A percentile compares a stretch with the other conserved stretches of the same genome.
These are phyloP conservation scores for Drosophila austrosaltans DNA, from an alignment of 2,888 invertebrate genomes.

Conservation along the genomic window DNA sequence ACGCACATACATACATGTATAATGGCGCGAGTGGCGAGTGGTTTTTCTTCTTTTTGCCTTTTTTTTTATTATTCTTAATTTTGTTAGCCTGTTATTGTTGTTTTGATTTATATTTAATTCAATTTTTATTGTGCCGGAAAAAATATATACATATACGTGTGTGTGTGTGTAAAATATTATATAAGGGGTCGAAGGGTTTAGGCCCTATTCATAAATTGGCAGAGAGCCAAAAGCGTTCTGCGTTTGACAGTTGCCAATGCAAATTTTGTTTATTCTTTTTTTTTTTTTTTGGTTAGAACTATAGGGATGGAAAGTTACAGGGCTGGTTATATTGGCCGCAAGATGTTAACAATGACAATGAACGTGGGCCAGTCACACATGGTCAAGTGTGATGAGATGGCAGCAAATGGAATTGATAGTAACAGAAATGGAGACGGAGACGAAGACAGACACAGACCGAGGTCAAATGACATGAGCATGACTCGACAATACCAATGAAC, in stretches of 20 bases:
- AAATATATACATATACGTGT: conserved; percentile 47
- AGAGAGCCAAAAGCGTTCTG: conserved; percentile 56
- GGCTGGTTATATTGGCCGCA: conserved; percentile 65
- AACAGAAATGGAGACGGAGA: background rate
- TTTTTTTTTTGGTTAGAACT: no score
- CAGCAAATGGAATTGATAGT: background rate
- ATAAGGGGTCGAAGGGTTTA: conserved; percentile 50
- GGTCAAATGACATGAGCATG: conserved; percentile 73
- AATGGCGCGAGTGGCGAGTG: background rate
- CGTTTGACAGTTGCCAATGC: conserved; percentile 74
- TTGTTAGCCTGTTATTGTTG: conserved; percentile 12
- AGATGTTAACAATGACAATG: conserved; percentile 78
- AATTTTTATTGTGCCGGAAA: conserved; percentile 73
- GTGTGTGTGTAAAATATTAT: conserved; percentile 59
- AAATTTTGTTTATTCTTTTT: conserved; percentile 48
- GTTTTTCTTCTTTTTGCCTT: conserved; percentile 23
- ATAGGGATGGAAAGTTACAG: background rate
- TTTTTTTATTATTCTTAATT: conserved; percentile 35
- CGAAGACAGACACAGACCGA: conserved; percentile 38
- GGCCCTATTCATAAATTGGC: conserved; percentile 71
- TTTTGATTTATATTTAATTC: conserved; percentile 77
- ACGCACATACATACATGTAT: background rate
- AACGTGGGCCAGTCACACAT: conserved; percentile 62
- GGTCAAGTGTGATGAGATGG: conserved; percentile 47
- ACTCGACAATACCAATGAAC: conserved; percentile 71